Conservation (phyloP, 2,888 invertebrate species). For the Drymonia ruficornis region DNA sequence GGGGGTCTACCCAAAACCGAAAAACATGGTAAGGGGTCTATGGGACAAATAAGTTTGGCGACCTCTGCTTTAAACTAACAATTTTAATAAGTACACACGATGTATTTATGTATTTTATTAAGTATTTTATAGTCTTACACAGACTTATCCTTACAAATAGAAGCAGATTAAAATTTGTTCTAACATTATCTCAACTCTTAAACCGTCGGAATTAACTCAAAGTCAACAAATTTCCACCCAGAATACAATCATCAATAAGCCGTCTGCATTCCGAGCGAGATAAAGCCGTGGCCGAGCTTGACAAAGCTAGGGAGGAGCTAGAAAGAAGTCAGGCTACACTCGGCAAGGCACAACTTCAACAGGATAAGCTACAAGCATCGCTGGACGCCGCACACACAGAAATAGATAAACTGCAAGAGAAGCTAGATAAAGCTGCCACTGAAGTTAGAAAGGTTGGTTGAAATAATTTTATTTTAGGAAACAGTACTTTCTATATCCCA, state of each 20-base stretch:
- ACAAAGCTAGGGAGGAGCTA: slow-evolving; percentile 94
- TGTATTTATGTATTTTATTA: too few relatives aligned
- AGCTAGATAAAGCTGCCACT: slow-evolving; percentile 91
- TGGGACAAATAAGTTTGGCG: too few relatives aligned
- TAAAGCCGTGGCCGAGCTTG: slow-evolving; percentile 92
- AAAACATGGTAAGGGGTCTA: too few relatives aligned
- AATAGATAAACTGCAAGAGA: slow-evolving; percentile 95
- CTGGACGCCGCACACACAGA: slow-evolving; percentile 96
- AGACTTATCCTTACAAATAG: too few relatives aligned
- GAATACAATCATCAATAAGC: slow-evolving; percentile 92
- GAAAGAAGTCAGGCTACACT: slow-evolving; percentile 95
- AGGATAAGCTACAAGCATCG: slow-evolving; percentile 95
- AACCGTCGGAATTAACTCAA: too few relatives aligned
- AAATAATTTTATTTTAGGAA: neutral
- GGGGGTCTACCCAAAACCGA: too few relatives aligned
- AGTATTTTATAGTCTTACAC: too few relatives aligned
- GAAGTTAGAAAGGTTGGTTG: slow-evolving; percentile 91
- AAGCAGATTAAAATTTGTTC: too few relatives aligned
- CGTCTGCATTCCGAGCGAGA: slow-evolving; percentile 95
- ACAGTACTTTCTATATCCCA: too few relatives aligned
- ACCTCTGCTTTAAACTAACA: too few relatives aligned
- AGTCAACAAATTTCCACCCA: slow-evolving; percentile 25
- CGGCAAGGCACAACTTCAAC: slow-evolving; percentile 95
- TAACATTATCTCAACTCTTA: too few relatives aligned
- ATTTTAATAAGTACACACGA: too few relatives aligned